Percentiles rank a stretch among this genome's conserved stretches.
phyloP scores from a whole-genome alignment of 2,888 invertebrate genomes.

The Sminthurinus aureus region DNA sequence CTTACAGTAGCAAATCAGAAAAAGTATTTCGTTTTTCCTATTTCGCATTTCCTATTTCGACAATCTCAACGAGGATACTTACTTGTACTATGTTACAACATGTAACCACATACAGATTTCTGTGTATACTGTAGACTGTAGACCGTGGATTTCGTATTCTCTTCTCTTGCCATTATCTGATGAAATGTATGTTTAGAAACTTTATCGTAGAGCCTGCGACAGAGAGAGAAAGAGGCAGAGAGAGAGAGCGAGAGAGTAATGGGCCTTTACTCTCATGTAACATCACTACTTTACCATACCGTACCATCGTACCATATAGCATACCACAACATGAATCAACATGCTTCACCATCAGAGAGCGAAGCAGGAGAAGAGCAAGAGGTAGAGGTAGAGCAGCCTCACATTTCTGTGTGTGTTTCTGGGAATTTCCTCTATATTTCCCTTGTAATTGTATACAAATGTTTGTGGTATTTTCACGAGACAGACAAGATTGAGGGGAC shows the following conservation, averaged over 20 bases:
- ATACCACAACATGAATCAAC: not conserved
- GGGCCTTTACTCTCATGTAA: constrained; percentile 27
- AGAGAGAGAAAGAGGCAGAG: too few species aligned
- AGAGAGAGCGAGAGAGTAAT: not conserved
- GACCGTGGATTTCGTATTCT: not conserved
- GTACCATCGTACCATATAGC: not conserved
- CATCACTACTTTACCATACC: constrained; percentile 36
- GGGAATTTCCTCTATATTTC: not conserved
- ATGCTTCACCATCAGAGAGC: too few species aligned
- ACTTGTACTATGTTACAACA: too few species aligned
- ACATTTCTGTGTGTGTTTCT: not conserved
- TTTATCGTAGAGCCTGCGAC: not conserved
- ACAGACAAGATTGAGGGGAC: not conserved
- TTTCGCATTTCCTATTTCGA: not conserved
- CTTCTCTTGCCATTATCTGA: not conserved
- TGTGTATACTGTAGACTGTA: not conserved
- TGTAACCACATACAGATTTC: not conserved
- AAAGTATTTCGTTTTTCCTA: constrained; percentile 14
- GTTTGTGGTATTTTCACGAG: not conserved
- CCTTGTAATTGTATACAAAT: not conserved
- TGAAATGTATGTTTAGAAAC: not conserved
- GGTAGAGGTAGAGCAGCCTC: too few species aligned
- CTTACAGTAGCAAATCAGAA: constrained; percentile 12
- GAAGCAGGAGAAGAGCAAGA: too few species aligned
- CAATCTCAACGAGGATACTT: not conserved